Percentiles rank a stretch among this genome's conserved stretches.
These are phyloP conservation scores for Zaprionus tsacasi DNA, from an alignment of 1,140 invertebrate genomes.

Conservation along the genomic window DNA sequence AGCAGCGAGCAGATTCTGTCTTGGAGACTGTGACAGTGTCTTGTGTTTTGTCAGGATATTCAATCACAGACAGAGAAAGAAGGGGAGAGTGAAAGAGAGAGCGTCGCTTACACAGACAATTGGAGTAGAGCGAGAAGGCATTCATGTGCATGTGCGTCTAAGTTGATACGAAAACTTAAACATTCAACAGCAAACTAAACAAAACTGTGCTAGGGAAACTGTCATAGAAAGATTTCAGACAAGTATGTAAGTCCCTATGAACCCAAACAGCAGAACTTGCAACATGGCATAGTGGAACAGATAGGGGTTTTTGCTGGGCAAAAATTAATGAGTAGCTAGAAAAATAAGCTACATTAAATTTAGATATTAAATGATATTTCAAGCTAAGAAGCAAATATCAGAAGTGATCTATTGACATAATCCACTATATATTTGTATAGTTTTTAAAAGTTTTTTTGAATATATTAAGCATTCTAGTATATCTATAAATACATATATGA, in stretches of 20 bases:
- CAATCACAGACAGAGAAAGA: constrained; percentile 23
- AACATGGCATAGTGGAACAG: constrained; percentile 54
- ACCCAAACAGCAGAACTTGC: constrained; percentile 63
- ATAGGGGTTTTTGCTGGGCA: not conserved
- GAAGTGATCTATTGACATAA: not conserved
- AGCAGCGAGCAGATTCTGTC: not conserved
- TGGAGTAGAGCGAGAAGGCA: constrained; percentile 33
- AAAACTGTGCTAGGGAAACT: constrained; percentile 75
- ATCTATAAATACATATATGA: no score
- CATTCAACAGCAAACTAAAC: constrained; percentile 78
- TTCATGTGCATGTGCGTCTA: constrained; percentile 65
- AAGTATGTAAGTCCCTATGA: constrained; percentile 72
- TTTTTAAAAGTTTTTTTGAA: no score
- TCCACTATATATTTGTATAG: not conserved
- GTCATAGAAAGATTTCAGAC: constrained; percentile 73
- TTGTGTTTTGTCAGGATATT: constrained; percentile 48
- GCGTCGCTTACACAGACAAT: not conserved
- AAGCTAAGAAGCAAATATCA: not conserved
- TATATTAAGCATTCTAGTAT: no score
- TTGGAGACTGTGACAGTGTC: constrained; percentile 37
- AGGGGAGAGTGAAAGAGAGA: no score
- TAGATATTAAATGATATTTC: not conserved
- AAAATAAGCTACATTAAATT: not conserved
- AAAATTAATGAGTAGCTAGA: not conserved
- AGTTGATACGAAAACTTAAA: constrained; percentile 79